These are phyloP conservation scores for Balaeniceps rex DNA, from an alignment of 2,113 vertebrate species.

Conservation along the genomic window DNA sequence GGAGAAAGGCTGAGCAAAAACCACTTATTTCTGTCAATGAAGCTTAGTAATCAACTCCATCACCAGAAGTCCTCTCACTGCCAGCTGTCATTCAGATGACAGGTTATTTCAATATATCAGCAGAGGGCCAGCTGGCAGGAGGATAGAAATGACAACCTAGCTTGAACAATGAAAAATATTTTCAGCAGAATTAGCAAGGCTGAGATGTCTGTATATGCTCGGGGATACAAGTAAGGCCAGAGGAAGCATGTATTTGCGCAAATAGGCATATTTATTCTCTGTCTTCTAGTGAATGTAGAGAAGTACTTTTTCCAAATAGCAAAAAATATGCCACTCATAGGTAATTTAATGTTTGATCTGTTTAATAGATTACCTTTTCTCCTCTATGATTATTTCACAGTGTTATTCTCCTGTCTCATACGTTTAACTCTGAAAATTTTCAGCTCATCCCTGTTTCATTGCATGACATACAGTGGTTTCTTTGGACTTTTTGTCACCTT, in stretches of 20 bases:
- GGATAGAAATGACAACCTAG: constrained; percentile 26
- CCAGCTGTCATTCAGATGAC: constrained; percentile 28
- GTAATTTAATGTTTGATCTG: background rate
- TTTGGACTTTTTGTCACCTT: background rate
- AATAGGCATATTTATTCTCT: background rate
- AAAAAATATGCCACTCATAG: background rate
- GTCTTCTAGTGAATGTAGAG: background rate
- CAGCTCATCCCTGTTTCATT: background rate
- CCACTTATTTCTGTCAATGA: constrained; percentile 24
- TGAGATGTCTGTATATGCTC: background rate
- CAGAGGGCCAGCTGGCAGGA: constrained; percentile 22
- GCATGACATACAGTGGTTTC: background rate
- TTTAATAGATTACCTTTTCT: background rate
- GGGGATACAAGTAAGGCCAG: background rate
- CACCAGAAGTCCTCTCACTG: constrained; percentile 18
- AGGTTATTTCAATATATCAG: constrained; percentile 34
- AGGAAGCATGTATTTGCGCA: background rate
- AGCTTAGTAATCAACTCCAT: constrained; percentile 33
- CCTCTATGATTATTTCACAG: background rate
- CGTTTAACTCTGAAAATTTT: background rate
- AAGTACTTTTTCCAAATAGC: background rate
- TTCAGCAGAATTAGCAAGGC: constrained; percentile 17
- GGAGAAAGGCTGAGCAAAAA: constrained; percentile 11
- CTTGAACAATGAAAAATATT: constrained; percentile 19
- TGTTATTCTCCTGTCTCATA: background rate